Evolutionary conservation across 2,888 invertebrate genomes (phyloP).

Genomic region (Macropis europaea): DNA sequence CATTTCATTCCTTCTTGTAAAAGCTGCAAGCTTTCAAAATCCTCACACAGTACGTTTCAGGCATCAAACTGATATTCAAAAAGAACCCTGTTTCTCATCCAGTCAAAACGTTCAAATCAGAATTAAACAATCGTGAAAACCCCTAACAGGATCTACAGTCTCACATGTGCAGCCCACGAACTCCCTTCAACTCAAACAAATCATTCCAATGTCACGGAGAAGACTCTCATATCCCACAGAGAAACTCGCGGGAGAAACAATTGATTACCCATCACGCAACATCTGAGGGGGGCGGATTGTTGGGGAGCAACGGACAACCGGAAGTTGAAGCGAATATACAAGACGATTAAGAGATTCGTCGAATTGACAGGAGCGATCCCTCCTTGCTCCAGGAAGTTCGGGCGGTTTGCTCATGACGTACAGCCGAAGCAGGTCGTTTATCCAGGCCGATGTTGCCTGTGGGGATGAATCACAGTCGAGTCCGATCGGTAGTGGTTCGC

Average conservation of each 20-base stretch:
- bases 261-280: constrained; percentile 8
- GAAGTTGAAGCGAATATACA: neutral
- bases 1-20: too few species aligned
- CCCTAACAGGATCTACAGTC: too few species aligned
- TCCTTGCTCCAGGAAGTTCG: neutral
- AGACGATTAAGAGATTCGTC: constrained; percentile 26
- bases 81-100: too few species aligned
- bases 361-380: constrained; percentile 17
- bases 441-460: constrained; percentile 36
- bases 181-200: too few species aligned
- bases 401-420: constrained; percentile 6
- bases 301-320: constrained; percentile 1
- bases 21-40: too few species aligned
- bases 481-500: constrained; percentile 59
- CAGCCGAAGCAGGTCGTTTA: constrained; percentile 32
- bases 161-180: too few species aligned
- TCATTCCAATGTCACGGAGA: too few species aligned
- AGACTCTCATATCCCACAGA: too few species aligned
- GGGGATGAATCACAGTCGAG: constrained; percentile 53
- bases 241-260: constrained; percentile 6
- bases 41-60: too few species aligned
- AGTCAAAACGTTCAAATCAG: too few species aligned
- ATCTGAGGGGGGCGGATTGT: neutral
- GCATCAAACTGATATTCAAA: too few species aligned
- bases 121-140: too few species aligned